Percentiles rank a stretch among this genome's conserved stretches.
Evolutionary conservation across 2,888 invertebrate genomes (phyloP).

Genomic region (Rotaria socialis): DNA sequence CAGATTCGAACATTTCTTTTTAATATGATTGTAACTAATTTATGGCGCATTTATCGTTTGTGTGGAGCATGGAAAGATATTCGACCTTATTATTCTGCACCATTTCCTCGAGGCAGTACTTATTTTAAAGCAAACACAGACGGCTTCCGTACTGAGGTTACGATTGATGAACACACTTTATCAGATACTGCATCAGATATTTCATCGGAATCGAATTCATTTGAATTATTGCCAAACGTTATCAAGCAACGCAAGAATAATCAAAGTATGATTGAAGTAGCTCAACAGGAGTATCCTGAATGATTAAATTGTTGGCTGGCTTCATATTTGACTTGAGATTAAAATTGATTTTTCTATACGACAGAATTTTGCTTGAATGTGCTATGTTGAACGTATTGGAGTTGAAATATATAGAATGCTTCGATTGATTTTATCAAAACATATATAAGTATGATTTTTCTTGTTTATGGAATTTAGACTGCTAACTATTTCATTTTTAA

Average conservation of each 20-base stretch:
- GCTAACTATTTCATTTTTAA: no score
- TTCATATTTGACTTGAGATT: no score
- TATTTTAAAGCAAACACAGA: neutral
- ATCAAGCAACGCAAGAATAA: neutral
- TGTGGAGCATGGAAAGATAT: neutral
- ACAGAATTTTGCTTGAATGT: no score
- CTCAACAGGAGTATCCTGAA: neutral
- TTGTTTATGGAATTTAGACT: no score
- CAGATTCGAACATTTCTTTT: neutral
- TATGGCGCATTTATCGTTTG: constrained; percentile 17
- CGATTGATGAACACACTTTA: neutral
- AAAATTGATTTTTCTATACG: no score
- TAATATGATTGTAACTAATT: neutral
- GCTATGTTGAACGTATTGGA: no score
- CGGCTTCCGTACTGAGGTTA: neutral
- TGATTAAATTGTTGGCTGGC: neutral
- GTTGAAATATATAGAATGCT: no score
- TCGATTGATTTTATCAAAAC: no score
- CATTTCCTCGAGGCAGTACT: constrained; percentile 19
- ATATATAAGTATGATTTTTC: no score
- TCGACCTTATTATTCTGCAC: constrained; percentile 33
- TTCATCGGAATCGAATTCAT: neutral
- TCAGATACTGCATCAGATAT: neutral
- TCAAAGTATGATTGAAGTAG: neutral
- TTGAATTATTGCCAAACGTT: no score